Conservation (phyloP, 2,888 invertebrate genomes). For the Rhopalosiphum nymphaeae region DNA sequence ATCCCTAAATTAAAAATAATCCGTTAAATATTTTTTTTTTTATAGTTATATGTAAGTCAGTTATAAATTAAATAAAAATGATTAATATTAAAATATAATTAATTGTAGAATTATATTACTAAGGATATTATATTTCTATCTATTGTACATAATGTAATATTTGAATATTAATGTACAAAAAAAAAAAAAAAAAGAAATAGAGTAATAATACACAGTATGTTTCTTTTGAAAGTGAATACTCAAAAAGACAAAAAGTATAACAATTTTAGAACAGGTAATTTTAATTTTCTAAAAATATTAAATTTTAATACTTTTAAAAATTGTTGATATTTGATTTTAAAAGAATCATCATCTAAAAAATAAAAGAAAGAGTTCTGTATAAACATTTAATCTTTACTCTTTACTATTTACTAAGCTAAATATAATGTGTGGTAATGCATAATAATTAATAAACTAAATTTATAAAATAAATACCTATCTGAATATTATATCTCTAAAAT, state of each 20-base stretch:
- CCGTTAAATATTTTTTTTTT: background rate
- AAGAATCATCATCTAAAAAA: background rate
- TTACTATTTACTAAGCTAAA: background rate
- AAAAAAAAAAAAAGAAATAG: too few species aligned
- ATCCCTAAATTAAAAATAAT: constrained; percentile 77
- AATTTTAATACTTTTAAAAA: background rate
- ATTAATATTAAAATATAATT: background rate
- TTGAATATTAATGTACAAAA: background rate
- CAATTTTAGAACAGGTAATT: background rate
- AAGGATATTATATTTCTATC: background rate
- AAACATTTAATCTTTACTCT: background rate
- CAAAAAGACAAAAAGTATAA: background rate
- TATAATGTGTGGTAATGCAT: background rate
- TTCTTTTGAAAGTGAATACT: background rate
- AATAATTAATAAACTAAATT: background rate
- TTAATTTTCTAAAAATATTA: background rate
- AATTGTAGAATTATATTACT: too few species aligned
- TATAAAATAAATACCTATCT: background rate
- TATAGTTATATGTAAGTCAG: background rate
- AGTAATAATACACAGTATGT: background rate
- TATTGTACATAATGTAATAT: background rate
- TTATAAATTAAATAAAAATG: background rate
- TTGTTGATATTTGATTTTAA: background rate
- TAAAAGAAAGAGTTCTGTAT: background rate
- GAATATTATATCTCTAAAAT: background rate